Base-by-base conservation (phyloP, 2,888 invertebrate species). In the Oscheius sp. region DNA sequence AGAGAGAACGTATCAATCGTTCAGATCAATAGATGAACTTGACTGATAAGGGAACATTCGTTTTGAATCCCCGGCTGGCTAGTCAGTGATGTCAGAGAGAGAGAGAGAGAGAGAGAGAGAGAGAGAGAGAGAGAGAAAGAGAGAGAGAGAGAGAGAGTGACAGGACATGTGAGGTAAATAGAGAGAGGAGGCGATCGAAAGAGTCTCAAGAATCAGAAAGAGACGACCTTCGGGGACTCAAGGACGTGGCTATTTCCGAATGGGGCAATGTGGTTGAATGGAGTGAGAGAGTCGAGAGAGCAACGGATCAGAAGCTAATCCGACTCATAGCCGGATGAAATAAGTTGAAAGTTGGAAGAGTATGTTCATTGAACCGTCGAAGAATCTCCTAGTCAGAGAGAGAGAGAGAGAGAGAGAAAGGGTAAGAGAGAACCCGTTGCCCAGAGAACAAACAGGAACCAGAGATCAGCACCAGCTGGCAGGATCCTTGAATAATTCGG, bases 371-470 rank as follows among this genome's bases (percentile, higher is more conserved):
- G 37, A 60, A 42, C 21, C 21, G 21, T 21, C 21, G 21, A 21
- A 21, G 21, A 21, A 21, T 21, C 21, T 21, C 21, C 21, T 21
- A 21, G 21, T 21, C 21, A 21, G 21, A 21, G 21, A 21, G 29
- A 59, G 59, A 59, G 29, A 32, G 59, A 21, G 59, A 33, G 59
- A 33, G 59, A 21, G 59, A 21, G 29, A 33, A 5, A 29, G 29
- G 29, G 13, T 2, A 21, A 21, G 21, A 33, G 13, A 59, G 59
- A 29, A 33, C 29, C 53, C n/a, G 53, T 53, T 13, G 53, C n/a
- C n/a, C 60, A 58, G 35, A 60, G 60, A 60, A 60, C 60, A 60
- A 60, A 60, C 37, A 60, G 7, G 50, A 21, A 13, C 9, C 63
- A 48, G 21, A 63, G 63, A 63, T 63, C 63, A 47, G 1, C 7